These are phyloP conservation scores for Habropoda laboriosa DNA, from an alignment of 1,140 invertebrate species.

Conservation along the genomic window DNA sequence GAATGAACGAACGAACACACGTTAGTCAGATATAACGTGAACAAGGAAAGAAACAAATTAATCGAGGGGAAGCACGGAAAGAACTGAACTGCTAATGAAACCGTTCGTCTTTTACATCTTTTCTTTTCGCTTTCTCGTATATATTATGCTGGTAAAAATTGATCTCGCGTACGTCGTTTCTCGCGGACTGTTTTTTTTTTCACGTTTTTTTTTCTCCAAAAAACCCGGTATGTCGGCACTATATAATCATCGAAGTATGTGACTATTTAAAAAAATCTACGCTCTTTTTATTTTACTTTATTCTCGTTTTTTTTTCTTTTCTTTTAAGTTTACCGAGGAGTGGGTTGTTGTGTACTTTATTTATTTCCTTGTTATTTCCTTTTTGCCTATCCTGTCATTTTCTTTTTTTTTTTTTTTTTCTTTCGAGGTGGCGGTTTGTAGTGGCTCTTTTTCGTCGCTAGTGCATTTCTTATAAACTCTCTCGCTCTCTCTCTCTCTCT, in stretches of 20 bases:
- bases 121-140: too few relatives aligned
- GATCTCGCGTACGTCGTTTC: not conserved
- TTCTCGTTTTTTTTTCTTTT: not conserved
- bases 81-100: conserved; percentile 5
- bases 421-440: conserved; percentile 45
- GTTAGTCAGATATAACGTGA: not conserved
- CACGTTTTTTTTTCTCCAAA: not conserved
- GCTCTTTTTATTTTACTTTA: not conserved
- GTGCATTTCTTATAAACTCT: conserved; percentile 33
- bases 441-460: conserved; percentile 36
- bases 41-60: conserved; percentile 16
- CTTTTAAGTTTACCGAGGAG: not conserved
- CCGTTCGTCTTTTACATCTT: not conserved
- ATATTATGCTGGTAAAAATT: conserved; percentile 21
- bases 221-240: not conserved
- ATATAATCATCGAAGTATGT: not conserved
- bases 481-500: conserved; percentile 48
- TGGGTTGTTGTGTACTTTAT: conserved; percentile 1
- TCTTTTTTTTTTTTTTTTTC: conserved; percentile 18
- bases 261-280: conserved; percentile 48
- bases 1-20: conserved; percentile 20
- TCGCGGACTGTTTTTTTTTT: not conserved
- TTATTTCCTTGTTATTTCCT: conserved; percentile 7
- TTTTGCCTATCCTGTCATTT: too few relatives aligned
- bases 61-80: conserved; percentile 12